Conservation (phyloP, 2,113 vertebrate genomes). For the Gadus macrocephalus region DNA sequence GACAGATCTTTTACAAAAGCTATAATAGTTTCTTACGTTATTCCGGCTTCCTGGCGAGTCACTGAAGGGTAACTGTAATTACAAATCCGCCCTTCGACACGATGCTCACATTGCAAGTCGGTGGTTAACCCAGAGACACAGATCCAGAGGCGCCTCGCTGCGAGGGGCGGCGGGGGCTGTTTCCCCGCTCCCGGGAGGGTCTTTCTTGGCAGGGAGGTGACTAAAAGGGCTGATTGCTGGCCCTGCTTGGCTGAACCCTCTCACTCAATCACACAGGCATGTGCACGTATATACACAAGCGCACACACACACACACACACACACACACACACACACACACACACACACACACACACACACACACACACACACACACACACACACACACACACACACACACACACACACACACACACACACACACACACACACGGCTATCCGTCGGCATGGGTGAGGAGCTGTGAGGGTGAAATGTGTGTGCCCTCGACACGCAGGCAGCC, state of each 20-base stretch:
- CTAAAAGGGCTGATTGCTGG: too few relatives aligned
- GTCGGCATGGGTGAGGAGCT: too few relatives aligned
- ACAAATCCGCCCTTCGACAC: slow-evolving; percentile 29
- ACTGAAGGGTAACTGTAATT: slow-evolving; percentile 32
- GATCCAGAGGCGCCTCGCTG: not conserved
- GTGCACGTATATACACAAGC: too few relatives aligned
- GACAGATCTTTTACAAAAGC: slow-evolving; percentile 6
- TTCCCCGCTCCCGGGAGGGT: too few relatives aligned
- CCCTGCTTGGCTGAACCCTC: too few relatives aligned
- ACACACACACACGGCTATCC: not conserved
- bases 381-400: not conserved
- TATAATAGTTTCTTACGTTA: slow-evolving; percentile 6
- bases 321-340: not conserved
- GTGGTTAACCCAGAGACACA: slow-evolving; percentile 30
- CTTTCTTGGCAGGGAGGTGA: too few relatives aligned
- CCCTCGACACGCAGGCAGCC: too few relatives aligned
- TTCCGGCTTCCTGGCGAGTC: slow-evolving; percentile 38
- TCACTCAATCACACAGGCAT: too few relatives aligned
- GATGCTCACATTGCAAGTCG: slow-evolving; percentile 33
- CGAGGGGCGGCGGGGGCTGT: too few relatives aligned
- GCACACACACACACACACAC: not conserved
- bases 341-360: not conserved
- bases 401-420: not conserved
- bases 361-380: not conserved
- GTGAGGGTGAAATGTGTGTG: too few relatives aligned